Evolutionary conservation across 2,888 invertebrate species (phyloP).

Genomic region (Unio pictorum): DNA sequence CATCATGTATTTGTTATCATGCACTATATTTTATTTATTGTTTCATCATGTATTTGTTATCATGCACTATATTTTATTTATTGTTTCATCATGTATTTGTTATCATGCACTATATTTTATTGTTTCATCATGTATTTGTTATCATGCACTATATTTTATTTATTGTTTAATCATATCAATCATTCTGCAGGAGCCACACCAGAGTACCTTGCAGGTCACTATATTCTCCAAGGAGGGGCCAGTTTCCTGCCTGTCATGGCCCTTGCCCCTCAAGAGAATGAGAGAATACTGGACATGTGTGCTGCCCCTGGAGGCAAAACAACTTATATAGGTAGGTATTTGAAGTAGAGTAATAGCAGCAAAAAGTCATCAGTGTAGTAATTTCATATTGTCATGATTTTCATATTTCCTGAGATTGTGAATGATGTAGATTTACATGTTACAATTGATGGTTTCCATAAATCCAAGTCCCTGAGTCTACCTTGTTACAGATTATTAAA

Average conservation of each 20-base stretch:
- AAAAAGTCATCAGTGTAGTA: no score
- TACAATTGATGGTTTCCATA: no score
- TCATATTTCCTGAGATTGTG: no score
- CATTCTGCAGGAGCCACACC: slow-evolving; percentile 84
- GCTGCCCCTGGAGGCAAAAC: slow-evolving; percentile 99
- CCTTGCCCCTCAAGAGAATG: slow-evolving; percentile 95
- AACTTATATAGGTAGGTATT: slow-evolving; percentile 84
- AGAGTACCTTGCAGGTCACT: slow-evolving; percentile 98
- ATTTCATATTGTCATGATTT: no score
- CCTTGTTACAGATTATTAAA: no score
- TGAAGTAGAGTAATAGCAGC: no score
- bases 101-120: no score
- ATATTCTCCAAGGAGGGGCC: slow-evolving; percentile 95
- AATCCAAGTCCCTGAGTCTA: no score
- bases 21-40: no score
- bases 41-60: not conserved
- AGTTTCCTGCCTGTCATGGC: slow-evolving; percentile 99
- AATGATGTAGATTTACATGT: no score
- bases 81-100: not conserved
- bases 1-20: not conserved
- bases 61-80: no score
- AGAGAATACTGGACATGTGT: slow-evolving; percentile 94
- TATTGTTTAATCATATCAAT: not conserved
- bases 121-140: not conserved
- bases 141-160: no score